These are phyloP conservation scores for Sabatieria punctata DNA, from an alignment of 2,888 invertebrate species.

Conservation along the genomic window DNA sequence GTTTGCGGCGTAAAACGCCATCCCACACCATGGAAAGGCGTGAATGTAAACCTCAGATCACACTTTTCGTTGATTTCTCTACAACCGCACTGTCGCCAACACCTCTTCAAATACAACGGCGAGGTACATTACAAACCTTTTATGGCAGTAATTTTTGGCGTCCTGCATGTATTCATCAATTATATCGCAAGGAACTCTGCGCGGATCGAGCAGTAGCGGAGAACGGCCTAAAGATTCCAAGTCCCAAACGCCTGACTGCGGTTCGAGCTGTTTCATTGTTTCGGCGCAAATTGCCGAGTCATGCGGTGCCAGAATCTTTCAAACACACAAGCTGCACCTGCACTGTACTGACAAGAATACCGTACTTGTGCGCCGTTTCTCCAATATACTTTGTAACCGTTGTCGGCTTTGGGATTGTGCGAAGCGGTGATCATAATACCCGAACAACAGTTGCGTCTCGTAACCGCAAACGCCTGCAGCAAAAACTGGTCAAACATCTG, in stretches of 20 bases:
- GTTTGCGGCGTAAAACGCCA: constrained; percentile 56
- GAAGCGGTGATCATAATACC: constrained; percentile 90
- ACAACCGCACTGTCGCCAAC: neutral
- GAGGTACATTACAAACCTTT: constrained; percentile 7
- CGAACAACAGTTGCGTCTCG: constrained; percentile 52
- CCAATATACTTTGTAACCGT: constrained; percentile 93
- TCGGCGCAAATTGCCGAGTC: constrained; percentile 65
- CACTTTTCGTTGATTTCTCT: constrained; percentile 25
- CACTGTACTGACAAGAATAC: constrained; percentile 3
- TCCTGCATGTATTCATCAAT: constrained; percentile 48
- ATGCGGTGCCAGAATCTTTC: constrained; percentile 68
- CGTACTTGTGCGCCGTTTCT: constrained; percentile 63
- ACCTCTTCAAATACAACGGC: neutral
- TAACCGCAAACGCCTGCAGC: constrained; percentile 55
- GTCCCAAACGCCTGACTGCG: constrained; percentile 61
- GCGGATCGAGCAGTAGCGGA: constrained; percentile 50
- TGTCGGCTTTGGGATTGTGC: constrained; percentile 85
- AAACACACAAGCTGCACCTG: constrained; percentile 1
- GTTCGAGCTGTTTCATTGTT: constrained; percentile 58
- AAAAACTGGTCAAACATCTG: constrained; percentile 5
- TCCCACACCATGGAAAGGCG: constrained; percentile 96
- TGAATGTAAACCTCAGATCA: constrained; percentile 58
- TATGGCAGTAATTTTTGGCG: constrained; percentile 14
- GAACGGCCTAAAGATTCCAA: constrained; percentile 41
- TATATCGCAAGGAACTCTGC: constrained; percentile 43